Percentiles rank a stretch among this genome's conserved stretches.
Conservation (phyloP, 2,797 vertebrate species). For the Thripadectes ignobilis region DNA sequence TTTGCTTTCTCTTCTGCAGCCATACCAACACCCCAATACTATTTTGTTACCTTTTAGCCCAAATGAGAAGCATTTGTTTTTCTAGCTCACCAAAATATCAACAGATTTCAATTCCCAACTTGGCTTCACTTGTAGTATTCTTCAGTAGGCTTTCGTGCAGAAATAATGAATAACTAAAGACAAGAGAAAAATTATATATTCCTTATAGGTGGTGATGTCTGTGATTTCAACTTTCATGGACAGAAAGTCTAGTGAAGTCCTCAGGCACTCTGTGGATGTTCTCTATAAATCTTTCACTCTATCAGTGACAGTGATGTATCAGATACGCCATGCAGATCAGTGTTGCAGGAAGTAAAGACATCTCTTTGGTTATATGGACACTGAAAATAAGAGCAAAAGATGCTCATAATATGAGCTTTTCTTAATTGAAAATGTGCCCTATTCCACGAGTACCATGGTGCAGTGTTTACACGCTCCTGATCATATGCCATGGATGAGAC, state of each 20-base stretch:
- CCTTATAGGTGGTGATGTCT: neutral
- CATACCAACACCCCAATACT: neutral
- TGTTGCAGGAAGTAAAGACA: neutral
- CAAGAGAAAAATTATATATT: neutral
- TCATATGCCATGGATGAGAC: neutral
- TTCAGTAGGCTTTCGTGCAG: neutral
- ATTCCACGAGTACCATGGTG: neutral
- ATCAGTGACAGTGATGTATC: neutral
- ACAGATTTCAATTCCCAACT: neutral
- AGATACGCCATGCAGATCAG: neutral
- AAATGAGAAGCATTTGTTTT: neutral
- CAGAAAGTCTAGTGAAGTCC: neutral
- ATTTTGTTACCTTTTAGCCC: neutral
- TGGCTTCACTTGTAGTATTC: neutral
- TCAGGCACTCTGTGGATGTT: neutral
- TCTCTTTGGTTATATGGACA: neutral
- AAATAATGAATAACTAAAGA: neutral
- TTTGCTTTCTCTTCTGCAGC: neutral
- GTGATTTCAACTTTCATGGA: neutral
- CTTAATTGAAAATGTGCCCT: neutral
- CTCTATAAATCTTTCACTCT: neutral
- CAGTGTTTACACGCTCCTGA: accelerated
- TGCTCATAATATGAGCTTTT: neutral
- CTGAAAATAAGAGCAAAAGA: neutral
- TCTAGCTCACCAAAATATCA: neutral